A percentile compares a stretch with the other conserved stretches of the same genome.
These are phyloP conservation scores for Alectura lathami DNA, from an alignment of 2,113 vertebrate species.

Conservation along the genomic window DNA sequence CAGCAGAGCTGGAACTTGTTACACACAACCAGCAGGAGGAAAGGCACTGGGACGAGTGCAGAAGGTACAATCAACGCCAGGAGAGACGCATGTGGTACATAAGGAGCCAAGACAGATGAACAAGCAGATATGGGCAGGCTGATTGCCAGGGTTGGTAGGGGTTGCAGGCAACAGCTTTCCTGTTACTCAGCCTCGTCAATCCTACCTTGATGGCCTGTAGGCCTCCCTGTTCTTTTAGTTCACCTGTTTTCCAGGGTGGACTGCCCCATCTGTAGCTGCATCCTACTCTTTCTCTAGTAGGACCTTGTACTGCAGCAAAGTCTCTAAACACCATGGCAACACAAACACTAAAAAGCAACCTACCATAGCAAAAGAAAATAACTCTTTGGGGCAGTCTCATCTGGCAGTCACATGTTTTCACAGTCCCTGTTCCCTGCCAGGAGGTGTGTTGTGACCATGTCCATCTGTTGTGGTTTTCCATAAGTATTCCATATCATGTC, in stretches of 20 bases:
- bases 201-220: neutral
- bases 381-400: neutral
- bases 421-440: neutral
- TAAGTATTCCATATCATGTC: too few relatives aligned
- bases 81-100: neutral
- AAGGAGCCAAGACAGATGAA: neutral
- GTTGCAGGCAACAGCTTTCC: neutral
- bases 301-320: neutral
- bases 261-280: neutral
- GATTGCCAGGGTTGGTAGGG: neutral
- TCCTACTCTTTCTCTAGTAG: neutral
- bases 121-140: neutral
- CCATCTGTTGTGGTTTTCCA: too few relatives aligned
- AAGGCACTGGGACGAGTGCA: accelerated
- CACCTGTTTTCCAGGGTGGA: neutral
- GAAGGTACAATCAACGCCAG: neutral
- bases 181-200: neutral
- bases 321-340: neutral
- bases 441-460: neutral
- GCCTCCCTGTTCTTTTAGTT: neutral
- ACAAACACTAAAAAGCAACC: accelerated
- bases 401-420: neutral
- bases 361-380: neutral
- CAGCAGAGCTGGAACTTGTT: neutral
- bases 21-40: neutral